These are phyloP conservation scores for Phylloscopus whistleri DNA, from an alignment of 2,113 vertebrate species.

Conservation along the genomic window DNA sequence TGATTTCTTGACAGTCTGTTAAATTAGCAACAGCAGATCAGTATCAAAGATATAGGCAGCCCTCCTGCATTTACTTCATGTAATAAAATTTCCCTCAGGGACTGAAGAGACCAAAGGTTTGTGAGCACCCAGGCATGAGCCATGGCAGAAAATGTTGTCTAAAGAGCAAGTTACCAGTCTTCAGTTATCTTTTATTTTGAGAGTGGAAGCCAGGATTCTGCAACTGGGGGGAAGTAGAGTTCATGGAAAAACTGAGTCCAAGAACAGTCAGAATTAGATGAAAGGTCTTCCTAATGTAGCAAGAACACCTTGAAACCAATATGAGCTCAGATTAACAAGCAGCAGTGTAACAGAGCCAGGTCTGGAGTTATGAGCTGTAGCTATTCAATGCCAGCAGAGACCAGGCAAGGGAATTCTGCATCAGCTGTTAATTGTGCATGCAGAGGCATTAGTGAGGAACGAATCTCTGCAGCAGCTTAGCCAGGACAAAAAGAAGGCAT, in stretches of 20 bases:
- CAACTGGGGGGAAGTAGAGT: background rate
- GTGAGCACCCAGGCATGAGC: background rate
- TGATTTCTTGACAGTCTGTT: background rate
- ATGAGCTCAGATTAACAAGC: background rate
- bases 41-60: background rate
- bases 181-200: background rate
- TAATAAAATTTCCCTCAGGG: background rate
- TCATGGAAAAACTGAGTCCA: background rate
- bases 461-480: background rate
- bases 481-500: background rate
- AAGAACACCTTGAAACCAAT: background rate
- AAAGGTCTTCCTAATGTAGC: background rate
- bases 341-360: background rate
- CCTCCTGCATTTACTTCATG: background rate
- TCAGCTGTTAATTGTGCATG: slow-evolving; percentile 12
- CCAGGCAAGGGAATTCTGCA: background rate
- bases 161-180: background rate
- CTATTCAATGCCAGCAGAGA: background rate
- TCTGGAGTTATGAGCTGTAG: background rate
- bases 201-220: background rate
- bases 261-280: background rate
- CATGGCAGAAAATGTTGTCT: background rate
- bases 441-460: background rate
- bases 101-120: background rate
- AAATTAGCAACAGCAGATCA: background rate